Conservation (phyloP, 2,888 invertebrate genomes). For the Protula sp. region DNA sequence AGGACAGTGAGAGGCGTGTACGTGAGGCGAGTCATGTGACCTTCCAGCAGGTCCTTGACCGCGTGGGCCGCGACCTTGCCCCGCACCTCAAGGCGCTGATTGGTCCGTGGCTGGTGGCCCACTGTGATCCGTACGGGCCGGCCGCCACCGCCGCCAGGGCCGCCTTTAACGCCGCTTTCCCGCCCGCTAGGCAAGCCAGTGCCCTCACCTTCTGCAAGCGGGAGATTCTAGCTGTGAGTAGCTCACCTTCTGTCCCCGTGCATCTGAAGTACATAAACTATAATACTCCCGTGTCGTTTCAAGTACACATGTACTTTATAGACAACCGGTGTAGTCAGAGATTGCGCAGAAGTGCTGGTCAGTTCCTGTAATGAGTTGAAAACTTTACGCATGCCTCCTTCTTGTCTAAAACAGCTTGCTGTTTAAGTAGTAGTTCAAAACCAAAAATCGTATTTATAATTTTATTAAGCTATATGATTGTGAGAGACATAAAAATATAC, state of each 20-base stretch:
- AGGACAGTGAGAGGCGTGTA: constrained; percentile 76
- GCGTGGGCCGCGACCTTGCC: constrained; percentile 71
- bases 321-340: too few relatives aligned
- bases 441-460: too few relatives aligned
- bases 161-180: constrained; percentile 70
- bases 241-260: not conserved
- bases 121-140: constrained; percentile 79
- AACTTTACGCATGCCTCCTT: too few relatives aligned
- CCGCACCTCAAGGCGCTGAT: constrained; percentile 71
- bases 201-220: constrained; percentile 76
- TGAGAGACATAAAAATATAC: too few relatives aligned
- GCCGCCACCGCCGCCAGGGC: constrained; percentile 69
- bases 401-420: too few relatives aligned
- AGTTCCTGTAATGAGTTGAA: too few relatives aligned
- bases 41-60: constrained; percentile 62
- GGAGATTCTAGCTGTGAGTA: constrained; percentile 64
- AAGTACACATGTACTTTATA: not conserved
- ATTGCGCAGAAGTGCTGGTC: too few relatives aligned
- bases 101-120: constrained; percentile 80
- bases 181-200: constrained; percentile 70
- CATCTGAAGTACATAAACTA: too few relatives aligned
- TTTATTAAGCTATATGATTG: too few relatives aligned
- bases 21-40: constrained; percentile 72
- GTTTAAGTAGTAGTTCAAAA: too few relatives aligned
- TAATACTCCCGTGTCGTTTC: not conserved